Conservation (phyloP, 2,888 invertebrate genomes). For the Leucophenga maculata region DNA sequence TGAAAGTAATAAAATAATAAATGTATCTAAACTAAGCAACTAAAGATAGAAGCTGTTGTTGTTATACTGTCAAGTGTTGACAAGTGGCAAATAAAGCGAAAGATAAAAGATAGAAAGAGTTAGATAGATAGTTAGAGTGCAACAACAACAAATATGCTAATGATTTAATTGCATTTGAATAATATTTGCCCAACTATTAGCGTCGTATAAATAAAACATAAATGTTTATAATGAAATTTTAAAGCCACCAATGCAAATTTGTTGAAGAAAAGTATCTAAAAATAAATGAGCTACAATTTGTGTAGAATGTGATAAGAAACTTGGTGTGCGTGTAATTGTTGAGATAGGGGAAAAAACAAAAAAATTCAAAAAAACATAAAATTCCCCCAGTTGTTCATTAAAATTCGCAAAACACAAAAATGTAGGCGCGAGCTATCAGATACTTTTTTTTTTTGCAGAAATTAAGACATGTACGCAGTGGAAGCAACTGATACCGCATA, state of each 20-base stretch:
- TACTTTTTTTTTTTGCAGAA: neutral
- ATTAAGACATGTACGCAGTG: neutral
- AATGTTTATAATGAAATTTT: conserved; percentile 13
- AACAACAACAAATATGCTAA: conserved; percentile 14
- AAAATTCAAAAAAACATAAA: neutral
- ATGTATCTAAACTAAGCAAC: no score
- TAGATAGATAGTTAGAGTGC: neutral
- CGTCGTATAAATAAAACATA: neutral
- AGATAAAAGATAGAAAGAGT: neutral
- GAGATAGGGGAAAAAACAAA: neutral
- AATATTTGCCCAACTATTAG: conserved; percentile 19
- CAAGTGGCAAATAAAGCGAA: neutral
- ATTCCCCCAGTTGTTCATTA: neutral
- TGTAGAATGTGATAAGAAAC: neutral
- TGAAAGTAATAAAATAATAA: no score
- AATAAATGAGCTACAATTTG: neutral
- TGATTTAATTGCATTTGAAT: conserved; percentile 25
- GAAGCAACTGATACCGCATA: neutral
- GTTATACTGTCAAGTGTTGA: no score
- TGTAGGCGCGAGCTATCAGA: neutral
- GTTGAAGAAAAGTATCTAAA: no score
- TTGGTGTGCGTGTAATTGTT: neutral
- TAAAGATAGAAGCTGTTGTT: no score
- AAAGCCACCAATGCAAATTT: neutral
- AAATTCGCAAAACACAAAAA: neutral